Evolutionary conservation across 2,888 invertebrate species (phyloP), one percentile per base, ranked within the genome.

Genomic region (Eupithecia subumbrata): DNA sequence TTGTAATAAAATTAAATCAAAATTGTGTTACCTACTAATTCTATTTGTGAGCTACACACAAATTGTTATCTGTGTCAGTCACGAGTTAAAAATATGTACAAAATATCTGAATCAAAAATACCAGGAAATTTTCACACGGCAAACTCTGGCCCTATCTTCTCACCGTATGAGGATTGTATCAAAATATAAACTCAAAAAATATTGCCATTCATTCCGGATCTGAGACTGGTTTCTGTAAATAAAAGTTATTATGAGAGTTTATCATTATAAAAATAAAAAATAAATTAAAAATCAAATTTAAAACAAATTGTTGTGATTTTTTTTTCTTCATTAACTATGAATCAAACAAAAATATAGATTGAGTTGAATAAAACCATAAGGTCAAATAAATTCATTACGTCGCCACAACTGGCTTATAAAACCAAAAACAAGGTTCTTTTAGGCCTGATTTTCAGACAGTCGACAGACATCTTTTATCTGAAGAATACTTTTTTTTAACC

Each of bases 271-370:
- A n/a, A n/a, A n/a, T n/a, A n/a, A n/a, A n/a, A n/a, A n/a, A n/a
- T n/a, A n/a, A n/a, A n/a, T n/a, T n/a, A n/a, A n/a, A n/a, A n/a
- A n/a, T n/a, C n/a, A n/a, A n/a, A n/a, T n/a, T n/a, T n/a, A n/a
- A n/a, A n/a, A n/a, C n/a, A n/a, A n/a, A n/a, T 72, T 74, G 45
- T 37, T 30, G 63, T n/a, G 74, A 63, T 72, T 56, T 56, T 76
- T 60, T 74, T 72, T 22, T 25, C 71, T 63, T 64, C 69, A 71
- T 71, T 43, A 73, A 73, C 18, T 48, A 48, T 48, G 8, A n/a
- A 18, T 67, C 22, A 34, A 64, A 69, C 68, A 56, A 71, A 72
- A 18, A 48, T 48, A 34, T 48, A 34, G 48, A 64, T 52, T 69
- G 68, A 22, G 18, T 69, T 18, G n/a, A 37, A 48, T n/a, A n/a